phyloP scores from a whole-genome alignment of 2,888 invertebrate genomes.

The Scelioninae gen. 1 region DNA sequence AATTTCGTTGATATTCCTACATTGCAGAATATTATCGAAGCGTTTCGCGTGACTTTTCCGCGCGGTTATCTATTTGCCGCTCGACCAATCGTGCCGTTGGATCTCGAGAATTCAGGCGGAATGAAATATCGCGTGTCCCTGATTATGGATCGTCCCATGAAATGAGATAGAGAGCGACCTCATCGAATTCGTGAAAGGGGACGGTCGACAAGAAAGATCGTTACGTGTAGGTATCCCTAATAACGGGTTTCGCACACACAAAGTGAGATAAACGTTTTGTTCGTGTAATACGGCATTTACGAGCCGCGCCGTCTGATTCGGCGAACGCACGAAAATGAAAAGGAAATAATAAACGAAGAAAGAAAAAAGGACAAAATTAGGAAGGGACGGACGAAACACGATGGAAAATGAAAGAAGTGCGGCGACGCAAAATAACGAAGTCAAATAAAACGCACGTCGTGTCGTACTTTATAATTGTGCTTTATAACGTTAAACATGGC shows the following conservation, averaged over 20 bases:
- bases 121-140: slow-evolving; percentile 81
- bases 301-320: slow-evolving; percentile 45
- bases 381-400: background rate
- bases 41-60: slow-evolving; percentile 79
- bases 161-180: slow-evolving; percentile 68
- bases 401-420: slow-evolving; percentile 12
- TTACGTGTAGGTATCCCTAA: slow-evolving; percentile 67
- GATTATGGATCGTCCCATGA: slow-evolving; percentile 78
- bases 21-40: slow-evolving; percentile 68
- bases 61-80: slow-evolving; percentile 75
- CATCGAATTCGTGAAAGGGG: slow-evolving; percentile 66
- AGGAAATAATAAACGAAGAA: too few relatives aligned
- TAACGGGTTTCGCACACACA: slow-evolving; percentile 60
- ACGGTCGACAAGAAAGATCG: slow-evolving; percentile 70
- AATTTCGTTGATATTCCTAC: too few relatives aligned
- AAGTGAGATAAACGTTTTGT: slow-evolving; percentile 69
- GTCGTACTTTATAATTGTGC: slow-evolving; percentile 30
- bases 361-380: slow-evolving; percentile 6
- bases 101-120: slow-evolving; percentile 76
- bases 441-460: slow-evolving; percentile 25
- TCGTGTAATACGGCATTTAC: slow-evolving; percentile 66
- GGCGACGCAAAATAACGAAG: slow-evolving; percentile 41
- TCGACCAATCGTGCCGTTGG: slow-evolving; percentile 74
- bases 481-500: slow-evolving; percentile 26
- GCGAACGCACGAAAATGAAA: slow-evolving; percentile 38